Evolutionary conservation across 2,888 invertebrate genomes (phyloP), one percentile per base, ranked within the genome.

Genomic region (Penaeus monodon): DNA sequence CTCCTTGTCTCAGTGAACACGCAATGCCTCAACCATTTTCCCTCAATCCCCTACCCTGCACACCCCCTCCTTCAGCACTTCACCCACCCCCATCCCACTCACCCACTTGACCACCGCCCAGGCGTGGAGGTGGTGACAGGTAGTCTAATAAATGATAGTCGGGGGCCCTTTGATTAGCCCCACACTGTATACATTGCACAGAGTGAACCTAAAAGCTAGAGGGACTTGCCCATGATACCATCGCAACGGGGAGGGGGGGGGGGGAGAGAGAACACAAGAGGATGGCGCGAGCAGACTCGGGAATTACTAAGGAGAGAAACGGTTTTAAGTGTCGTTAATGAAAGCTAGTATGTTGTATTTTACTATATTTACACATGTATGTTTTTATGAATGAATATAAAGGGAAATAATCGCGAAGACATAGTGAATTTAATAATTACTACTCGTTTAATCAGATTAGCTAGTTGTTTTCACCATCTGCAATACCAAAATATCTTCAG

Each of bases 41-140:
- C 38, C 80, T 80, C 17, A n/a, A 27, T 57, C 57, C n/a, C 44
- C 57, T 27, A 20, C 38, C 33, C 29, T n/a, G 44, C 66, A 65
- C 63, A 33, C 3, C n/a, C 79, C 64, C 64, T 6, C 64, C 79
- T 65, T 22, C 33, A 17, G 10, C 79, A 14, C 3, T n/a, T 10
- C 20, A 7, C 57, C 2, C 27, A 24, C 63, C 78, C 44, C 27
- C 27, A 24, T 49, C 49, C 63, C 57, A 38, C 14, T 65, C 22
- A 14, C 57, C 22, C 29, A 27, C 64, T 63, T 63, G 44, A 65
- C 66, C 66, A 64, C 20, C 66, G 10, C 38, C n/a, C 80, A 24
- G 86, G 74, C 64, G 86, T 65, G 57, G 73, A 77, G 80, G 79
- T 81, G 86, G 85, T 85, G 85, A 85, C 85, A 85, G 85, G 85